Evolutionary conservation across 2,888 invertebrate species (phyloP), one percentile per base, ranked within the genome.

Genomic region (Diloba caeruleocephala): DNA sequence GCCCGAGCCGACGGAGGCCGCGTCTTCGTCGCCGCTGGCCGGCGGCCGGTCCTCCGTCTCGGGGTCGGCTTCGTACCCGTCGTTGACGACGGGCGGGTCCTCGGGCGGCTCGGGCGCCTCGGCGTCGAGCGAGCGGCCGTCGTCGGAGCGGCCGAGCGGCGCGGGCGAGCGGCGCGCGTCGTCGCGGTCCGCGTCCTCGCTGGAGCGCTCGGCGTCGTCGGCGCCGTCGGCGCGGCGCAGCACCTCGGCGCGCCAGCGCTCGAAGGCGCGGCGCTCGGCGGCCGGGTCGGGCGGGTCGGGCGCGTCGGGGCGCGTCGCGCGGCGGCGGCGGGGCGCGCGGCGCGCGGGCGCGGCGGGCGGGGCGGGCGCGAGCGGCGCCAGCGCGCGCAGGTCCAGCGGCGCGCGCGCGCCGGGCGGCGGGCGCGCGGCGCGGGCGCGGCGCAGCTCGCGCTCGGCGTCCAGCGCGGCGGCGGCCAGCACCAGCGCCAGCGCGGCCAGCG

Each of bases 211-310:
- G 54, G 82, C 82, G 58, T 81, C 84, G 34, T 68, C 78, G 58
- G 80, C 84, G 34, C 68, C 78, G 42, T 60, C 76, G 54, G 66
- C 59, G 64, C 78, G 78, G 12, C 84, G 79, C 52, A 86, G 64
- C 56, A 87, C 82, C 42, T 81, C 83, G 13, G 81, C 85, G 2
- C 89, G 88, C 90, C 90, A 90, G 2, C 84, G 84, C 53, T 89
- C 88, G 78, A 89, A 90, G 26, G 90, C 90, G 51, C 80, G 82
- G 4, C 89, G 77, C 74, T 88, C 89, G 10, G 83, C 85, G 38
- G 59, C 74, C 56, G 85, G 82, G 73, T 85, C 87, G 7, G 57
- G 67, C 31, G 74, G 55, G n/a, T n/a, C n/a, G 46, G 58, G 72
- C 62, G 53, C 60, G 51, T 59, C 74, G 21, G 67, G 73, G 19